phyloP scores from a whole-genome alignment of 2,888 invertebrate genomes.

The Parnassius glacialis region DNA sequence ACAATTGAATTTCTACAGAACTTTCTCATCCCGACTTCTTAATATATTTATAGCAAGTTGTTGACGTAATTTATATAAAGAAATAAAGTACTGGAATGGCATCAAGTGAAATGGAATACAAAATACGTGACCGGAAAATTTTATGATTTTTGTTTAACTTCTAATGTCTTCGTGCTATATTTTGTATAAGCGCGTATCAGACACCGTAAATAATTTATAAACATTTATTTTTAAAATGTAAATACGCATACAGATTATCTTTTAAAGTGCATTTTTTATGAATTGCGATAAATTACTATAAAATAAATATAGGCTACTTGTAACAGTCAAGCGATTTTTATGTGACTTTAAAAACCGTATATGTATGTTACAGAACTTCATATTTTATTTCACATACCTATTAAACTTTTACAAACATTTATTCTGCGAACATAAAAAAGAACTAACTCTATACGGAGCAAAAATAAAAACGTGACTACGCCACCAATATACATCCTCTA shows the following conservation, averaged over 20 bases:
- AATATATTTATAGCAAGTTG: slow-evolving; percentile 25
- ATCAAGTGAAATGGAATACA: slow-evolving; percentile 33
- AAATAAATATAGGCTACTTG: too few relatives aligned
- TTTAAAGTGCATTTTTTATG: too few relatives aligned
- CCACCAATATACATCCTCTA: slow-evolving; percentile 33
- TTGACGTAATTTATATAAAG: slow-evolving; percentile 24
- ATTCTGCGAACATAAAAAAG: slow-evolving; percentile 18
- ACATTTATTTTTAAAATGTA: too few relatives aligned
- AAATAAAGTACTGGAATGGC: slow-evolving; percentile 22
- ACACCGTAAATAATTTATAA: too few relatives aligned
- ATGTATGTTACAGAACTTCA: too few relatives aligned
- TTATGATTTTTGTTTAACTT: slow-evolving; percentile 42
- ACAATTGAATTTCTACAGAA: not conserved
- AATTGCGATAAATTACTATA: too few relatives aligned
- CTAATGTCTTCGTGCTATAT: slow-evolving; percentile 20
- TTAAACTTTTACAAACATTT: slow-evolving; percentile 22
- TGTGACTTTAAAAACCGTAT: too few relatives aligned
- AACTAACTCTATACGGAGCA: slow-evolving; percentile 28
- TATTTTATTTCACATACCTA: slow-evolving; percentile 1
- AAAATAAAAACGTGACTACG: slow-evolving; percentile 34
- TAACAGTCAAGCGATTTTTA: too few relatives aligned
- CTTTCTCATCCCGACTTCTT: slow-evolving; percentile 3
- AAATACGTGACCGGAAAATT: slow-evolving; percentile 39
- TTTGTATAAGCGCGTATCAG: too few relatives aligned
- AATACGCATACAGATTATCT: too few relatives aligned